Evolutionary conservation across 23 tunicate genomes (phyloP).

Genomic region (Botrylloides violaceus): DNA sequence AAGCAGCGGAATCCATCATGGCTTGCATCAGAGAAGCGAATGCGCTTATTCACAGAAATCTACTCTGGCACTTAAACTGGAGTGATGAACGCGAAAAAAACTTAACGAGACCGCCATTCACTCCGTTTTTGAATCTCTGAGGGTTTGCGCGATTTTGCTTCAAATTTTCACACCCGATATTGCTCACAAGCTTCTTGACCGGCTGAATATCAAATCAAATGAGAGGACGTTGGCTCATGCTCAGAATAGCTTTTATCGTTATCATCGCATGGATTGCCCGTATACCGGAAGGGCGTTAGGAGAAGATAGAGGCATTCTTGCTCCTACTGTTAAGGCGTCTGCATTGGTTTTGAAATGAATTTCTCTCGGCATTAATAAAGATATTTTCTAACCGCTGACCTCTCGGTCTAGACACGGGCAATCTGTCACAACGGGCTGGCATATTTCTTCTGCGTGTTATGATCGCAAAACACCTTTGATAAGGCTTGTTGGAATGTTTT

Average conservation of each 20-base stretch:
- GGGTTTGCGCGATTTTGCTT: slow-evolving; percentile 71
- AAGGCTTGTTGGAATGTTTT: no score
- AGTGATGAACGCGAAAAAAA: slow-evolving; percentile 8
- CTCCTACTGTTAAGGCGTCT: background rate
- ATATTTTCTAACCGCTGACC: no score
- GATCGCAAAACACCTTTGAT: no score
- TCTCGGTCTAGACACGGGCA: no score
- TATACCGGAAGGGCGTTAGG: slow-evolving; percentile 15
- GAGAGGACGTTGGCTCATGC: slow-evolving; percentile 37
- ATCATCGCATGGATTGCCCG: background rate
- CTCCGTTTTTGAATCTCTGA: slow-evolving; percentile 60
- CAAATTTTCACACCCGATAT: slow-evolving; percentile 55
- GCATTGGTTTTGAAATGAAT: no score
- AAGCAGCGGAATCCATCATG: slow-evolving; percentile 31
- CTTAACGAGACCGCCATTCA: slow-evolving; percentile 36
- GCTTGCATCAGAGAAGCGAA: slow-evolving; percentile 45
- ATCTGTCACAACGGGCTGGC: no score
- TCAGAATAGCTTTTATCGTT: slow-evolving; percentile 23
- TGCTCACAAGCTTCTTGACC: slow-evolving; percentile 23
- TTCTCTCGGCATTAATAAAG: no score
- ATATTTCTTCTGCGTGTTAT: no score
- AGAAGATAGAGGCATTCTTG: slow-evolving; percentile 5
- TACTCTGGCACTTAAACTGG: slow-evolving; percentile 37
- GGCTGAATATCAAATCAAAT: slow-evolving; percentile 20
- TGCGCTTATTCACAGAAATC: slow-evolving; percentile 35